phyloP scores from a whole-genome alignment of 2,797 vertebrate species.

The Aulostomus chinensis region DNA sequence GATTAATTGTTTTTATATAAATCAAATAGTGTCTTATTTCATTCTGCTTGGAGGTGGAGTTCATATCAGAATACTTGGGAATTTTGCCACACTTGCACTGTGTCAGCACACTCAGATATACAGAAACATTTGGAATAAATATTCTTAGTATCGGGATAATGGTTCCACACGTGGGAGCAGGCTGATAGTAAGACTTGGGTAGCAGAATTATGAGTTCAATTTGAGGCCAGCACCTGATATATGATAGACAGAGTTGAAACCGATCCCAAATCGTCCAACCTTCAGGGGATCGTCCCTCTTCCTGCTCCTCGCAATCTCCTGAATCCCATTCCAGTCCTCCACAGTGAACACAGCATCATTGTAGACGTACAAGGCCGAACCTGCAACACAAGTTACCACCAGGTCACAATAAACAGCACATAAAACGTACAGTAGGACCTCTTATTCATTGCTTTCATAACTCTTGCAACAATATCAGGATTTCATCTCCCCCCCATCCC shows the following conservation, averaged over 20 bases:
- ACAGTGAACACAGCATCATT: slow-evolving; percentile 93
- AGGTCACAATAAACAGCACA: neutral
- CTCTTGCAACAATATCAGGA: neutral
- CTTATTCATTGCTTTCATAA: neutral
- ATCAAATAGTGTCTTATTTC: too few relatives aligned
- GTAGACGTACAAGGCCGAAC: slow-evolving; percentile 91
- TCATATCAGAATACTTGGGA: too few relatives aligned
- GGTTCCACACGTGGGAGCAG: too few relatives aligned
- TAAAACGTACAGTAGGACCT: neutral
- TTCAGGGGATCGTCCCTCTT: slow-evolving; percentile 98
- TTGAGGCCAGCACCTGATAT: slow-evolving; percentile 87
- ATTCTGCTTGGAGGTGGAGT: too few relatives aligned
- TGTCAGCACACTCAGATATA: too few relatives aligned
- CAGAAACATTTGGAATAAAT: too few relatives aligned
- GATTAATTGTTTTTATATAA: too few relatives aligned
- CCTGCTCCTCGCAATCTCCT: slow-evolving; percentile 96
- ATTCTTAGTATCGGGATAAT: too few relatives aligned
- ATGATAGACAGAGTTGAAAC: slow-evolving; percentile 99
- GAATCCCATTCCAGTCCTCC: slow-evolving; percentile 98
- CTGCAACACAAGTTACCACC: slow-evolving; percentile 63
- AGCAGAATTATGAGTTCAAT: too few relatives aligned
- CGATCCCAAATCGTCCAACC: slow-evolving; percentile 98
- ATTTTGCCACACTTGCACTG: too few relatives aligned
- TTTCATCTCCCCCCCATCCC: neutral
- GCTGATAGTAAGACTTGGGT: too few relatives aligned